A percentile compares a stretch with the other conserved stretches of the same genome.
These are phyloP conservation scores for Thecophora atra DNA, from an alignment of 2,888 invertebrate genomes.

Conservation along the genomic window DNA sequence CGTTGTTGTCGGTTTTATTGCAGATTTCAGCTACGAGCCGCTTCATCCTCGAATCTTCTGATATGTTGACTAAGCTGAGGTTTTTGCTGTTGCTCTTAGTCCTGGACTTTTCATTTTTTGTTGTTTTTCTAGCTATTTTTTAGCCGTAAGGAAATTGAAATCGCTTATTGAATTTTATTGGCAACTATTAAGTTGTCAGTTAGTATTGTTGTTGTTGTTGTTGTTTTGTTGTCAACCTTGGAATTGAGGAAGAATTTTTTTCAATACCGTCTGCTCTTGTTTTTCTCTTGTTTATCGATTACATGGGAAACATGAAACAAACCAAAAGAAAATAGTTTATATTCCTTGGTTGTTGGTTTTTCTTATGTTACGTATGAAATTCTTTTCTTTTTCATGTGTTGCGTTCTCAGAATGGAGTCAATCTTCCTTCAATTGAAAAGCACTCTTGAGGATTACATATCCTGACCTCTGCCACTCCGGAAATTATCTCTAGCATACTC, in stretches of 20 bases:
- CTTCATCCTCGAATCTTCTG: neutral
- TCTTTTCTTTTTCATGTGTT: no score
- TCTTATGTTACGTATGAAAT: no score
- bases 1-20: constrained; percentile 6
- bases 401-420: no score
- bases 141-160: constrained; percentile 29
- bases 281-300: neutral
- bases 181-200: constrained; percentile 32
- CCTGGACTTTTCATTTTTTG: neutral
- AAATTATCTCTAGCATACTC: no score
- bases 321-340: no score
- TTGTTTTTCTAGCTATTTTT: constrained; percentile 3
- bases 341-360: no score
- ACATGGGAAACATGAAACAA: neutral
- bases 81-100: neutral
- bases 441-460: no score
- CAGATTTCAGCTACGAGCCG: neutral
- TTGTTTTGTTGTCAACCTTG: neutral
- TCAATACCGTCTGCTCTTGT: neutral
- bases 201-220: constrained; percentile 3
- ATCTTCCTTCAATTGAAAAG: no score
- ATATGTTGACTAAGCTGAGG: neutral
- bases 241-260: constrained; percentile 7
- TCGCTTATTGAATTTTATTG: constrained; percentile 33
- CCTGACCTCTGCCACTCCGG: no score